Evolutionary conservation across 2,888 invertebrate genomes (phyloP), one percentile per base, ranked within the genome.

Genomic region (Brachylomia viminalis): DNA sequence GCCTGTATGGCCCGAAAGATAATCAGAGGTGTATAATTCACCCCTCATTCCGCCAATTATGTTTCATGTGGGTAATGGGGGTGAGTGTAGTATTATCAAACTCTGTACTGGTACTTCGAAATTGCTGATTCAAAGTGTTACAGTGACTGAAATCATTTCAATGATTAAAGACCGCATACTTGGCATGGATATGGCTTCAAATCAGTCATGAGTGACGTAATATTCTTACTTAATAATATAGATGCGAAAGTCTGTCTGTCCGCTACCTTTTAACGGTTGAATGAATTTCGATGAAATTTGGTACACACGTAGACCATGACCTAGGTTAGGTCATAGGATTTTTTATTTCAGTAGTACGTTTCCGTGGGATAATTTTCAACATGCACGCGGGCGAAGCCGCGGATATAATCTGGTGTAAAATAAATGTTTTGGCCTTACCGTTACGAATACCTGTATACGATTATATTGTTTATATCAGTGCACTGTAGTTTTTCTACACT

Each of bases 391-490:
- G 58, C 10, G 58, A 30, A 30, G 4, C 30, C 30, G 20, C 23
- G 1, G 17, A 8, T 10, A 10, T n/a, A 64, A 42, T n/a, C 11
- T 6, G 17, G 20, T 74, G 38, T 15, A 56, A 58, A 56, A 58
- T 47, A 38, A 58, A 30, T 45, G 1, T 13, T 75, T 42, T 58
- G 13, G 23, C 15, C 42, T 75, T 68, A 67, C 75, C 59, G 10
- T 75, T 49, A 0, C 27, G 42, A 0, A 73, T 38, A 30, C 23
- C 8, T 47, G 6, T 27, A n/a, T 11, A 52, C 8, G 27, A 15
- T 59, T 33, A n/a, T 49, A 61, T 54, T 27, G n/a, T 30, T 42
- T 52, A 45, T 17, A 15, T 61, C 17, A 20, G 61, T 69, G 76
- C 45, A 30, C 11, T 45, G 47, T 15, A 30, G 13, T 30, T 47